Conservation (phyloP, 2,113 vertebrate genomes). For the Nycticryphes semicollaris region DNA sequence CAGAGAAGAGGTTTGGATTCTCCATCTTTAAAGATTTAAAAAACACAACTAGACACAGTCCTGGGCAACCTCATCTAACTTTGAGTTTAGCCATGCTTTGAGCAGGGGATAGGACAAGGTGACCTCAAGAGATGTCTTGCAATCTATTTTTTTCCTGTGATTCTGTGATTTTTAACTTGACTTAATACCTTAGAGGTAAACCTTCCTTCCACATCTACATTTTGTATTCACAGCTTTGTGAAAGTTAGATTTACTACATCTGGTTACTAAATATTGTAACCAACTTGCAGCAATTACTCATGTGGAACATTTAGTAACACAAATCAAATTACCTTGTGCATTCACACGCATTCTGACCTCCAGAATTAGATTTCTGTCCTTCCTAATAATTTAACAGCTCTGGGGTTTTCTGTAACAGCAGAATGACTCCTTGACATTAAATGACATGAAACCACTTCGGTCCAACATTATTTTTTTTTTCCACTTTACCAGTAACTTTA, state of each 20-base stretch:
- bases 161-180: not conserved
- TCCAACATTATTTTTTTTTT: not conserved
- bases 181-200: not conserved
- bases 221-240: not conserved
- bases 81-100: not conserved
- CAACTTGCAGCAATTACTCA: conserved; percentile 1
- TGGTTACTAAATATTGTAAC: not conserved
- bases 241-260: not conserved
- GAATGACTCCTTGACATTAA: not conserved
- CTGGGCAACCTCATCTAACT: not conserved
- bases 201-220: not conserved
- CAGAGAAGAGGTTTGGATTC: not conserved
- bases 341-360: not conserved
- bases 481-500: not conserved
- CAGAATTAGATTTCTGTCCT: not conserved
- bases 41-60: not conserved
- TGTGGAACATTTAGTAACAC: not conserved
- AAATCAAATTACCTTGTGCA: not conserved
- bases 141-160: not conserved
- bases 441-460: not conserved
- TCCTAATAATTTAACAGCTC: not conserved
- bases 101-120: not conserved
- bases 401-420: not conserved
- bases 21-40: not conserved
- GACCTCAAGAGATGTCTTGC: not conserved